Conservation (phyloP, 2,888 invertebrate genomes). For the Monochamus alternatus region DNA sequence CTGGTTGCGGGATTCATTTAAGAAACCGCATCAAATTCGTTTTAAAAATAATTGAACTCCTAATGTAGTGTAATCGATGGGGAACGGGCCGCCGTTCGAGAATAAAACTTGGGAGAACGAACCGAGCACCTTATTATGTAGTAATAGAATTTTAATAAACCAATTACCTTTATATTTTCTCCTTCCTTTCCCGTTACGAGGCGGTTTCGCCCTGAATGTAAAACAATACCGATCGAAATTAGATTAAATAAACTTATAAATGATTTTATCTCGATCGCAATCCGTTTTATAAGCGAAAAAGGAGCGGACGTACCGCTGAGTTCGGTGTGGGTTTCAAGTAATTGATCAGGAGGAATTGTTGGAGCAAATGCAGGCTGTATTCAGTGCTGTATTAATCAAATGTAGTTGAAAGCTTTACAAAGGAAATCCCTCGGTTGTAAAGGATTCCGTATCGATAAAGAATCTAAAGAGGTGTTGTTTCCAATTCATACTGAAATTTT, state of each 20-base stretch:
- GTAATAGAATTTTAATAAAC: slow-evolving; percentile 34
- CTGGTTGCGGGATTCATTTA: neutral
- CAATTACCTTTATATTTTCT: slow-evolving; percentile 25
- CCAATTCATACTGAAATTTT: no score
- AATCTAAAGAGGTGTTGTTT: no score
- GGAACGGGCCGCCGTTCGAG: neutral
- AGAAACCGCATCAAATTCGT: neutral
- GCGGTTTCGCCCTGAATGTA: slow-evolving; percentile 12
- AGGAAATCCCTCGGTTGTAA: no score
- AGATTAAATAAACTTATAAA: neutral
- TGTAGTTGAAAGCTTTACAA: no score
- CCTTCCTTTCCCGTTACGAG: slow-evolving; percentile 12
- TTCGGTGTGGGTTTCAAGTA: no score
- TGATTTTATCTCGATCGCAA: neutral
- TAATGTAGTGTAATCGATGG: neutral
- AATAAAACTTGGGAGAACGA: slow-evolving; percentile 3
- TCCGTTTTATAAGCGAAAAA: no score
- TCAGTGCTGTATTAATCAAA: no score
- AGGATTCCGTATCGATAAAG: no score
- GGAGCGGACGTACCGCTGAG: no score
- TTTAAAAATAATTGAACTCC: neutral
- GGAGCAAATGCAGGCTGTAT: no score
- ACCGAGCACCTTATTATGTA: slow-evolving; percentile 1
- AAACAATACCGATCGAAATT: slow-evolving; percentile 14
- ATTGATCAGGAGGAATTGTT: no score